Conservation (phyloP, 2,888 invertebrate genomes). For the Lasioglossum marginatum region DNA sequence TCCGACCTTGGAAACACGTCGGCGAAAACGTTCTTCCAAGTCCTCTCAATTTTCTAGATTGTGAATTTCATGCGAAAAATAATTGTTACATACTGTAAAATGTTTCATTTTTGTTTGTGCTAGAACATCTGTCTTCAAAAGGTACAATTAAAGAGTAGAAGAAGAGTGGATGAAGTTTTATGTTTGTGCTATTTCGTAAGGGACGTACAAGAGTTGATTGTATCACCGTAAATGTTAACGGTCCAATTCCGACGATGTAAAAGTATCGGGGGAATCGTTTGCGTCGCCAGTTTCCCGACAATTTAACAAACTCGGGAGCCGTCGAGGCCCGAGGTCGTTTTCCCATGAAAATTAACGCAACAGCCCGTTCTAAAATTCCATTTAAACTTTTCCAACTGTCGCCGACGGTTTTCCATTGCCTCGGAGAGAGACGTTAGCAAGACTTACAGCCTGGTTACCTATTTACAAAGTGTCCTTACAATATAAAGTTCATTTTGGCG, state of each 20-base stretch:
- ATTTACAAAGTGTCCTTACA: conserved; percentile 55
- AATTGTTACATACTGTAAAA: neutral
- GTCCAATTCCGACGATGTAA: neutral
- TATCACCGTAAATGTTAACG: neutral
- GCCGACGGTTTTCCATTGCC: conserved; percentile 9
- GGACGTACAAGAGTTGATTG: neutral
- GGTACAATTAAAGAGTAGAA: neutral
- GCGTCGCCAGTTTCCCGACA: neutral
- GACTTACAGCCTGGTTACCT: conserved; percentile 50
- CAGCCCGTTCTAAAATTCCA: neutral
- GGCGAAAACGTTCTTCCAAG: neutral
- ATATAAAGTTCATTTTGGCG: conserved; percentile 41
- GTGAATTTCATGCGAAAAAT: neutral
- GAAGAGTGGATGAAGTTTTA: neutral
- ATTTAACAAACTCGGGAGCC: neutral
- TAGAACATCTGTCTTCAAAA: neutral
- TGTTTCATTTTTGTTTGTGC: neutral
- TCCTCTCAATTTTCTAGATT: neutral
- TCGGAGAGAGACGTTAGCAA: conserved; percentile 26
- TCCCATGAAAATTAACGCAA: neutral
- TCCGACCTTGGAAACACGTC: neutral
- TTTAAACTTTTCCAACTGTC: neutral
- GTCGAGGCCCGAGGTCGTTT: neutral
- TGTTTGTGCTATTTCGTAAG: neutral
- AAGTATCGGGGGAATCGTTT: neutral